Base-by-base conservation (phyloP, 2,888 invertebrate species). In the Rhingia campestris region DNA sequence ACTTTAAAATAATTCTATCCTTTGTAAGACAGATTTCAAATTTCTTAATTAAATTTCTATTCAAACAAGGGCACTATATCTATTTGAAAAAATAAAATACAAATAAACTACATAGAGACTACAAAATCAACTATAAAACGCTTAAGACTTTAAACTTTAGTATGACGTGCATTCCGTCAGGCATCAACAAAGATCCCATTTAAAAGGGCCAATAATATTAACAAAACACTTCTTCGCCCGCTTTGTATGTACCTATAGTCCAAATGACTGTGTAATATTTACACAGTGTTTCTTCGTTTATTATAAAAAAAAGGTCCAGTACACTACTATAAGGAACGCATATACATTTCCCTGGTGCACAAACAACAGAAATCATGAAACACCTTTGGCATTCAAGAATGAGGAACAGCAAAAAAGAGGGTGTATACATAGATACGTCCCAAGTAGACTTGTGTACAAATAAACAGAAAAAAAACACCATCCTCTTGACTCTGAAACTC, bases 401-500 rank as follows among this genome's bases (percentile, higher is more conserved):
- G 22, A 22, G 22, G 43, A 53, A 39, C 41, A 51, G 43, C 39
- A 59, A 39, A 72, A 54, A 39, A 49, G 45, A 54, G 49, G 10
- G n/a, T 41, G 32, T 70, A 45, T 51, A 45, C 45, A 47, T 39
- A 67, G 6, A 6, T n/a, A 45, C 7, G 22, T 49, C 66, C 41
- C 72, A 54, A 72, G 76, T 49, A 81, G 81, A 67, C 77, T 72
- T 66, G 61, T 81, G 67, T 67, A 77, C 67, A 81, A 81, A 81
- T 77, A 77, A 76, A 75, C 51, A 70, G 33, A 81, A 75, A 51
- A 72, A 70, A 59, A 59, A 70, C 32, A 59, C 22, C 45, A 82
- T 77, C 73, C 77, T 77, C 72, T 82, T 82, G 82, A 82, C 82
- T 82, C 67, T 77, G 82, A 77, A 82, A 77, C 82, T 72, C 77